Conservation (phyloP, 2,113 vertebrate species). For the Otus sunia region DNA sequence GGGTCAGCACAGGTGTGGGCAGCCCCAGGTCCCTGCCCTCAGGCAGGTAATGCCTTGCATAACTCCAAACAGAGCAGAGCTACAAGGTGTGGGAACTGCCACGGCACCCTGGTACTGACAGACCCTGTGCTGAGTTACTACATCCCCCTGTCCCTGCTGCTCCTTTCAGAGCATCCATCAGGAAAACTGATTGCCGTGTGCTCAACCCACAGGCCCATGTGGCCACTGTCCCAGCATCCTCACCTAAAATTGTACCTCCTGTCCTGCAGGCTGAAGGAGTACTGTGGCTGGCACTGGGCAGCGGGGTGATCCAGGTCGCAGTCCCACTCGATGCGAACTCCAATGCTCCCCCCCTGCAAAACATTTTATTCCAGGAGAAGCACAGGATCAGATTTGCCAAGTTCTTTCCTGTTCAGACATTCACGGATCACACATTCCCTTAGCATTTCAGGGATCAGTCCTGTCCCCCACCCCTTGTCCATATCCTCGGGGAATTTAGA, state of each 20-base stretch:
- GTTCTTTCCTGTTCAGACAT: background rate
- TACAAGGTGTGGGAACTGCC: background rate
- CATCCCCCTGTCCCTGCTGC: rapidly evolving
- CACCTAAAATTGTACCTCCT: conserved; percentile 77
- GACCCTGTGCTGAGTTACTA: background rate
- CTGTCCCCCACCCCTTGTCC: background rate
- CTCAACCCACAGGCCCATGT: background rate
- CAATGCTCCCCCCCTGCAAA: conserved; percentile 70
- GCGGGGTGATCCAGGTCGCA: conserved; percentile 59
- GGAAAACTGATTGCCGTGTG: background rate
- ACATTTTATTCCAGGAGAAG: background rate
- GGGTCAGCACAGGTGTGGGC: rapidly evolving
- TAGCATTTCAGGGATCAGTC: background rate
- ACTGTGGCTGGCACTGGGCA: conserved; percentile 54
- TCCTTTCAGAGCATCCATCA: background rate
- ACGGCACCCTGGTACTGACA: rapidly evolving
- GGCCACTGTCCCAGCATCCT: background rate
- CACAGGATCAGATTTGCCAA: rapidly evolving
- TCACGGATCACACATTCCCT: background rate
- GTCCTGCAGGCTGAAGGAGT: conserved; percentile 73
- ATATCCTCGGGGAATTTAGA: background rate
- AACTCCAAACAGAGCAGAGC: background rate
- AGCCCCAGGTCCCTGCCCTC: background rate
- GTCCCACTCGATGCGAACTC: conserved; percentile 67
- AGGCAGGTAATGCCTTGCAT: background rate